These are phyloP conservation scores for Orchestes rusci DNA, from an alignment of 2,888 invertebrate genomes.

Conservation along the genomic window DNA sequence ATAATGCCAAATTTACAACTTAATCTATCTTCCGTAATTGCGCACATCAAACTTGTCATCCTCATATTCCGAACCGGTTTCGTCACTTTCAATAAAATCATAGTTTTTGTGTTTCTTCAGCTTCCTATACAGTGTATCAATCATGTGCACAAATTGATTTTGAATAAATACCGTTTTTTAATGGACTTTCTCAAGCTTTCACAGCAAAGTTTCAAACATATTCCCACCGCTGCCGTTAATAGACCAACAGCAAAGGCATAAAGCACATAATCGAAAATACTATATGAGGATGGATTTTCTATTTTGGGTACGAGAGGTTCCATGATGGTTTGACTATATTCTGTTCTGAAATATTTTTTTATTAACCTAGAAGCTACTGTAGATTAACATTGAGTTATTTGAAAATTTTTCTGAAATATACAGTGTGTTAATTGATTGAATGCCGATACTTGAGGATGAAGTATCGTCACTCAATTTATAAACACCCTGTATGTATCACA, in stretches of 20 bases:
- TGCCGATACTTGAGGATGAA: too few relatives aligned
- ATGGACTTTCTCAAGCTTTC: constrained; percentile 15
- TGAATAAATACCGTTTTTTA: constrained; percentile 18
- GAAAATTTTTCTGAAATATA: too few relatives aligned
- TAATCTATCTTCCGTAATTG: too few relatives aligned
- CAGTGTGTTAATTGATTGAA: too few relatives aligned
- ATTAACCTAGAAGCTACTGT: too few relatives aligned
- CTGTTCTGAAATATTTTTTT: too few relatives aligned
- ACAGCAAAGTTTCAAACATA: constrained; percentile 20
- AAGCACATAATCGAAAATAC: constrained; percentile 32
- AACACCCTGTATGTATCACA: too few relatives aligned
- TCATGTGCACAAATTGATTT: too few relatives aligned
- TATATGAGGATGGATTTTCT: constrained; percentile 32
- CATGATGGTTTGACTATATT: too few relatives aligned
- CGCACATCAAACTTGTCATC: constrained; percentile 34
- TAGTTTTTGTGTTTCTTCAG: constrained; percentile 23
- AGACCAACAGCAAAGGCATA: constrained; percentile 25
- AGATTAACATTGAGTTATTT: too few relatives aligned
- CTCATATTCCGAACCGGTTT: constrained; percentile 33
- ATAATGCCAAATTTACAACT: background rate
- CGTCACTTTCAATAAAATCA: constrained; percentile 26
- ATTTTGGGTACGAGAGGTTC: constrained; percentile 27
- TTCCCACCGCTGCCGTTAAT: constrained; percentile 19
- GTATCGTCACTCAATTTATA: too few relatives aligned
- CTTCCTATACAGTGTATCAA: too few relatives aligned